phyloP scores from a whole-genome alignment of 2,888 invertebrate species.

The Itoplectis maculator region DNA sequence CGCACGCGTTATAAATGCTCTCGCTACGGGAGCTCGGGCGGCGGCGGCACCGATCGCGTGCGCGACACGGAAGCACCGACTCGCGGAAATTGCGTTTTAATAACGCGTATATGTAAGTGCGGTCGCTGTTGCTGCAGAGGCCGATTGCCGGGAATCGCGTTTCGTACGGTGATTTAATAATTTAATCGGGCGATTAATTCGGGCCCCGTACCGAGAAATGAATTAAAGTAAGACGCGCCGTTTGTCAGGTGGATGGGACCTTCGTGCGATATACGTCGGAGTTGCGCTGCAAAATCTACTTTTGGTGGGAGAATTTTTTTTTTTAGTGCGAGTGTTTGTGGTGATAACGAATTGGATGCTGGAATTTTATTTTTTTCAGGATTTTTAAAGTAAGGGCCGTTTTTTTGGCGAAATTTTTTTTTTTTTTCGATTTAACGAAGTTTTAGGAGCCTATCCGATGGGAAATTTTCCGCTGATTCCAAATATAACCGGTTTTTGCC shows the following conservation, averaged over 20 bases:
- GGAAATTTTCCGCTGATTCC: no score
- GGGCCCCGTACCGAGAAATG: neutral
- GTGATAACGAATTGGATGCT: neutral
- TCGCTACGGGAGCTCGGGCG: constrained; percentile 28
- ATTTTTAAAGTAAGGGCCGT: no score
- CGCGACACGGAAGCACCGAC: constrained; percentile 58
- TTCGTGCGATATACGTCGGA: no score
- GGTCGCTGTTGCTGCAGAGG: no score
- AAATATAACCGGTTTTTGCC: no score
- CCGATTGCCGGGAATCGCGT: constrained; percentile 3
- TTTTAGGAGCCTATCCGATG: no score
- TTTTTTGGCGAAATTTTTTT: no score
- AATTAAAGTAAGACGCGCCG: constrained; percentile 4
- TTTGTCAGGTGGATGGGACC: neutral
- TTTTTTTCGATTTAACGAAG: no score
- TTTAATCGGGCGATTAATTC: constrained; percentile 55
- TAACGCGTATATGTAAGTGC: constrained; percentile 26
- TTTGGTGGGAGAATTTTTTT: neutral
- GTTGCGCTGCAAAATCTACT: neutral
- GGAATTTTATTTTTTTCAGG: neutral
- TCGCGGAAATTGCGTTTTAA: constrained; percentile 61
- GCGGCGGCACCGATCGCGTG: constrained; percentile 43
- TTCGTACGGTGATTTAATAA: constrained; percentile 37
- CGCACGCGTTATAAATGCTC: constrained; percentile 36
- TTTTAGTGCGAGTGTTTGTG: neutral